Evolutionary conservation across 1,140 invertebrate genomes (phyloP).

Genomic region (Samia ricini): DNA sequence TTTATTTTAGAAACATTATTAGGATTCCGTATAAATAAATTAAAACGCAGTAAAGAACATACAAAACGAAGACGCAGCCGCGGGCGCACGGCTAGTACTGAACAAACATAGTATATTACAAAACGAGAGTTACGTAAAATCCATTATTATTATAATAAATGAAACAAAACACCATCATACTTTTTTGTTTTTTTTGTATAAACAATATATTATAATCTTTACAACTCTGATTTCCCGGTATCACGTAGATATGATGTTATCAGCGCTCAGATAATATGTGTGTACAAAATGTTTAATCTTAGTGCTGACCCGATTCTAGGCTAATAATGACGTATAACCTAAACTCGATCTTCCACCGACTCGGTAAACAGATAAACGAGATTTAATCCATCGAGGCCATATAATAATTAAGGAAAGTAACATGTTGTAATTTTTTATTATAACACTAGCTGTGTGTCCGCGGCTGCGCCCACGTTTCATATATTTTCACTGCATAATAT

Average conservation of each 20-base stretch:
- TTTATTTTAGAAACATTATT: no score
- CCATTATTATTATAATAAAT: not conserved
- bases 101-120: not conserved
- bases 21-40: no score
- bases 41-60: no score
- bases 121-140: constrained; percentile 1
- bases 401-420: constrained; percentile 9
- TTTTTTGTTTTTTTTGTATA: not conserved
- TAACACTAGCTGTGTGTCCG: no score
- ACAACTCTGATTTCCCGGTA: constrained; percentile 60
- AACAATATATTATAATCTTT: constrained; percentile 45
- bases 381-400: constrained; percentile 52
- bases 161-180: not conserved
- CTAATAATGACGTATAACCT: constrained; percentile 67
- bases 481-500: no score
- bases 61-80: no score
- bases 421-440: not conserved
- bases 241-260: constrained; percentile 52
- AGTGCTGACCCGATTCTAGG: constrained; percentile 60
- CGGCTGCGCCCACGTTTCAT: no score
- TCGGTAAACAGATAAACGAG: constrained; percentile 57
- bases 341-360: constrained; percentile 49
- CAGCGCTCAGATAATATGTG: constrained; percentile 41
- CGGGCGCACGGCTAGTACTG: no score
- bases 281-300: constrained; percentile 57